Conservation (phyloP, 1,140 invertebrate genomes). For the Lucilia cuprina region DNA sequence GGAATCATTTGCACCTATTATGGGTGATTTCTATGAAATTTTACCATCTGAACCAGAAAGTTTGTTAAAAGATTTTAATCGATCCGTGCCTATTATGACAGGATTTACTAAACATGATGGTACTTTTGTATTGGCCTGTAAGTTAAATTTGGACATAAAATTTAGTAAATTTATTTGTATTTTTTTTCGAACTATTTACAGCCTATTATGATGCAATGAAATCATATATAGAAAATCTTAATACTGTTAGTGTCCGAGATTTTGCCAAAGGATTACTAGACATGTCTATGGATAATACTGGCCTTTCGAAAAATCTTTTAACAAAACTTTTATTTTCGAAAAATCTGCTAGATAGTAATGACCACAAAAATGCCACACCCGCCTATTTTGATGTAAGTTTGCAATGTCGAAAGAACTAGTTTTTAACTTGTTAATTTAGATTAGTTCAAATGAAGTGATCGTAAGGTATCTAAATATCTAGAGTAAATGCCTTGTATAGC, state of each 20-base stretch:
- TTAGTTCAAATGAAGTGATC: too few relatives aligned
- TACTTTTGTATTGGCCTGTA: constrained; percentile 54
- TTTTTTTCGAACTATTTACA: too few relatives aligned
- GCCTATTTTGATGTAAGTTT: constrained; percentile 55
- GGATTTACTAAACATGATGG: constrained; percentile 60
- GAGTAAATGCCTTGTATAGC: too few relatives aligned
- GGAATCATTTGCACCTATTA: constrained; percentile 50
- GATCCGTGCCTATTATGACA: constrained; percentile 49
- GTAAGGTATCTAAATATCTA: too few relatives aligned
- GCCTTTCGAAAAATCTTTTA: constrained; percentile 47
- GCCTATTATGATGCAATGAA: constrained; percentile 48
- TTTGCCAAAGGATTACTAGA: constrained; percentile 45
- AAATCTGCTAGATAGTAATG: constrained; percentile 43
- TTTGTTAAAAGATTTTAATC: constrained; percentile 42
- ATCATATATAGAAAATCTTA: constrained; percentile 42
- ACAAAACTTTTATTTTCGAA: constrained; percentile 46
- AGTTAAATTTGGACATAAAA: constrained; percentile 23
- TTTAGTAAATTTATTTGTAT: too few relatives aligned
- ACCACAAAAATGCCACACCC: constrained; percentile 49
- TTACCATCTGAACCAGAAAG: constrained; percentile 46
- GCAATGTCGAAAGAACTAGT: background rate
- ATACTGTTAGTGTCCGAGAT: constrained; percentile 46
- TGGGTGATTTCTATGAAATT: constrained; percentile 50
- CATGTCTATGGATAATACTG: constrained; percentile 42
- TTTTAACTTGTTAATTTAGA: too few relatives aligned